Evolutionary conservation across 2,797 vertebrate genomes (phyloP), one percentile per base, ranked within the genome.

Genomic region (Clarias platycephalus): DNA sequence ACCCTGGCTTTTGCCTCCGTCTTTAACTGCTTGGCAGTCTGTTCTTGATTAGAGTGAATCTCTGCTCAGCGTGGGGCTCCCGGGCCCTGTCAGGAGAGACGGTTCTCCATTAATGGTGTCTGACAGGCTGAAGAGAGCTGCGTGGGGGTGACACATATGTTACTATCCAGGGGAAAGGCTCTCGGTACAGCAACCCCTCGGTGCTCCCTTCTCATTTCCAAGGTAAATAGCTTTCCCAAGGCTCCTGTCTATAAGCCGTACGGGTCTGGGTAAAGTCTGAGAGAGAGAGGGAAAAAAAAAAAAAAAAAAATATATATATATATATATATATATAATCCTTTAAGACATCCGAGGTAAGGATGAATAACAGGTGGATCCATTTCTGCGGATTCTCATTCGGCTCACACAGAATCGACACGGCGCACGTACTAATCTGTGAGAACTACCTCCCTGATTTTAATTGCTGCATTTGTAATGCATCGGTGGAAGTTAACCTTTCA

Each of bases 11-110:
- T 71, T 85, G 40, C 85, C 89, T 88, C 90, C 87, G 92, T 93
- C 90, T 93, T 93, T 93, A 93, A 94, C 91, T 66, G 88, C 90
- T 91, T 91, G 91, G 92, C 93, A 94, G 94, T 93, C 92, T 91
- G 81, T 92, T 94, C 92, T 93, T 95, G 93, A 94, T 94, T 92
- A 93, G 92, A 87, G 89, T 76, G 28, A 81, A 40, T 87, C 84
- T 87, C 88, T 87, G 22, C 92, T 93, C 93, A 89, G 91, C 20
- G 82, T 74, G 88, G 91, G 92, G 91, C 91, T 93, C 92, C 86
- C 60, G 74, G 76, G 91, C 90, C 76, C 71, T 92, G 91, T 93
- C 92, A 87, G 90, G 72, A 87, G 93, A 94, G 92, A 94, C 90
- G 74, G 85, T 89, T 94, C 86, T 90, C 90, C 91, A 87, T 92